Percentiles rank a stretch among this genome's conserved stretches.
These are phyloP conservation scores for Protonemura montana DNA, from an alignment of 2,888 invertebrate genomes.

Conservation along the genomic window DNA sequence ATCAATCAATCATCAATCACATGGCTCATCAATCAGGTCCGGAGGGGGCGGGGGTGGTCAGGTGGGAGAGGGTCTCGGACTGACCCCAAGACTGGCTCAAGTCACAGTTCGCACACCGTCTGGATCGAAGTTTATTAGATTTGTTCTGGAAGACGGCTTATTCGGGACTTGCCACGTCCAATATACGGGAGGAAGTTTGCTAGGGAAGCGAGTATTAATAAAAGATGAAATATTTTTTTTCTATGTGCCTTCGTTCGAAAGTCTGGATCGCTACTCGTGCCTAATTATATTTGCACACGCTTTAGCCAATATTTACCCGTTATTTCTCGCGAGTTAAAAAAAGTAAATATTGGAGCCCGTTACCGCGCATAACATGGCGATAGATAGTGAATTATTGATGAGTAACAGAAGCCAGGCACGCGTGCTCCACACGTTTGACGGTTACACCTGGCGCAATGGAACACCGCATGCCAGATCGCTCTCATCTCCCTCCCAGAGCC, in stretches of 20 bases:
- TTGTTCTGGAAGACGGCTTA: neutral
- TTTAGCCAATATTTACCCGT: neutral
- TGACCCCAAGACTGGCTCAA: neutral
- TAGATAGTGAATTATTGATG: neutral
- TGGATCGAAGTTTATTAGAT: neutral
- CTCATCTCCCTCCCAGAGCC: neutral
- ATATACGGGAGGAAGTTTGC: neutral
- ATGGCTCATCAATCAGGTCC: neutral
- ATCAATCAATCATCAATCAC: slow-evolving; percentile 5
- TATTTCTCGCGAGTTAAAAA: slow-evolving; percentile 7
- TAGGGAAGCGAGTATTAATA: neutral
- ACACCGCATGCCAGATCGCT: neutral
- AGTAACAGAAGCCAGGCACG: too few relatives aligned
- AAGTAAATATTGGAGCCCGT: neutral
- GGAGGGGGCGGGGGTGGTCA: neutral
- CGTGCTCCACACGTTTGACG: too few relatives aligned
- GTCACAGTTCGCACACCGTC: neutral
- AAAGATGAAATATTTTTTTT: neutral
- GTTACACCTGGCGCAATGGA: too few relatives aligned
- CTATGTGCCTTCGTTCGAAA: neutral
- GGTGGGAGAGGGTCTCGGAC: neutral
- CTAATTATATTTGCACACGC: neutral
- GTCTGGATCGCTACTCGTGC: neutral
- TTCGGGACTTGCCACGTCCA: neutral
- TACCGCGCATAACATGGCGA: neutral